phyloP scores from a whole-genome alignment of 1,140 invertebrate species.

The Sitodiplosis mosellana region DNA sequence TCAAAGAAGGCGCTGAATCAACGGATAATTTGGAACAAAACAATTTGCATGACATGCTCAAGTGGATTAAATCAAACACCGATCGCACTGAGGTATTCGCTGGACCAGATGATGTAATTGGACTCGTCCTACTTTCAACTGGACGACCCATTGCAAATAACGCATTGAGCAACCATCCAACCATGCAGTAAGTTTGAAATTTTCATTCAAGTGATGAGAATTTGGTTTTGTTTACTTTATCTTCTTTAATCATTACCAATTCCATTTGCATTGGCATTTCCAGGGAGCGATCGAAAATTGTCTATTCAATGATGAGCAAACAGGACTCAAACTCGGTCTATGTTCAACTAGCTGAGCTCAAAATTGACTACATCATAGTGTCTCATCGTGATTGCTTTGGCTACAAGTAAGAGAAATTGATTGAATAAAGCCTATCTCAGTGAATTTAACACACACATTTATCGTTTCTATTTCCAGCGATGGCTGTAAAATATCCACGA shows the following conservation, averaged over 20 bases:
- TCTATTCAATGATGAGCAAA: conserved; percentile 22
- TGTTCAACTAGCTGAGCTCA: conserved; percentile 21
- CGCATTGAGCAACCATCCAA: conserved; percentile 19
- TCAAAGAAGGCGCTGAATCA: neutral
- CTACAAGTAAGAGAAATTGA: neutral
- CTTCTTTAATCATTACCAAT: neutral
- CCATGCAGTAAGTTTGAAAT: conserved; percentile 14
- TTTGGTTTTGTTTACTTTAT: neutral
- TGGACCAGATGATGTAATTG: conserved; percentile 20
- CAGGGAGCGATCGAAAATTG: conserved; percentile 19
- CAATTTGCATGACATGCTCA: conserved; percentile 19
- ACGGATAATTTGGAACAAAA: conserved; percentile 15
- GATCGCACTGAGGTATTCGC: conserved; percentile 22
- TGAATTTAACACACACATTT: no score
- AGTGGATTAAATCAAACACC: conserved; percentile 23
- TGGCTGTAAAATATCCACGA: conserved; percentile 19
- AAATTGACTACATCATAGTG: conserved; percentile 24
- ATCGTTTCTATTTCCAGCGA: conserved; percentile 9
- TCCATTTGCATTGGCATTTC: no score
- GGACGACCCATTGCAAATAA: conserved; percentile 22
- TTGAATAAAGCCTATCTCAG: no score
- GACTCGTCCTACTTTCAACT: conserved; percentile 20
- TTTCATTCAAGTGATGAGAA: neutral
- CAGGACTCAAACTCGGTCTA: conserved; percentile 23
- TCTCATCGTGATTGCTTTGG: conserved; percentile 16